phyloP scores from a whole-genome alignment of 2,888 invertebrate species.

The Noctua janthina region DNA sequence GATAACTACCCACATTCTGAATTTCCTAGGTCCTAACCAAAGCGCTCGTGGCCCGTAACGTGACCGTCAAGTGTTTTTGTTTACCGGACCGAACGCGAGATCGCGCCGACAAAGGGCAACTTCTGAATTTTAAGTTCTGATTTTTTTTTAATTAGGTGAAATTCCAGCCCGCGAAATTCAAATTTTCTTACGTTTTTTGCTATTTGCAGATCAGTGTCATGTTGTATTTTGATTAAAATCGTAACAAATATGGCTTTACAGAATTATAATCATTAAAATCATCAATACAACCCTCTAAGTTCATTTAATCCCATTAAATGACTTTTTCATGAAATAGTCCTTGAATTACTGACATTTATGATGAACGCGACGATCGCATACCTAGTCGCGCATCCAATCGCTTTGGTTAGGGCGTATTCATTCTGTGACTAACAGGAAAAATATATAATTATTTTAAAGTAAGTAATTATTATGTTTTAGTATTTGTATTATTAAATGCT shows the following conservation, averaged over 20 bases:
- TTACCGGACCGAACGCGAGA: background rate
- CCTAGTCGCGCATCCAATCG: background rate
- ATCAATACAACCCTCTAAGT: too few species aligned
- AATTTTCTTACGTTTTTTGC: background rate
- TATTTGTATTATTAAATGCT: background rate
- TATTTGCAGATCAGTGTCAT: background rate
- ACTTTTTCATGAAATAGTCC: background rate
- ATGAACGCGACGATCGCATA: background rate
- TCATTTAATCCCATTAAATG: too few species aligned
- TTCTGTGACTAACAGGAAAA: background rate
- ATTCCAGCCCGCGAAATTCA: background rate
- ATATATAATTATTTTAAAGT: background rate
- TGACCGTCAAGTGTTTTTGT: too few species aligned
- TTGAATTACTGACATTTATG: background rate
- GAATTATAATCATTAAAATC: too few species aligned
- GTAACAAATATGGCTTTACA: too few species aligned
- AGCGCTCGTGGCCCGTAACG: background rate
- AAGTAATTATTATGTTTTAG: background rate
- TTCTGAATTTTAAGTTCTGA: background rate
- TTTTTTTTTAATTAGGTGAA: background rate
- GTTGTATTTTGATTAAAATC: too few species aligned
- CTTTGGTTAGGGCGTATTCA: background rate
- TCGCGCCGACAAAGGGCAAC: background rate
- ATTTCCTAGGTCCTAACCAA: too few species aligned
- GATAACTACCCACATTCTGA: too few species aligned